Evolutionary conservation across 2,797 vertebrate species (phyloP).

Genomic region (Hippocampus kuda): DNA sequence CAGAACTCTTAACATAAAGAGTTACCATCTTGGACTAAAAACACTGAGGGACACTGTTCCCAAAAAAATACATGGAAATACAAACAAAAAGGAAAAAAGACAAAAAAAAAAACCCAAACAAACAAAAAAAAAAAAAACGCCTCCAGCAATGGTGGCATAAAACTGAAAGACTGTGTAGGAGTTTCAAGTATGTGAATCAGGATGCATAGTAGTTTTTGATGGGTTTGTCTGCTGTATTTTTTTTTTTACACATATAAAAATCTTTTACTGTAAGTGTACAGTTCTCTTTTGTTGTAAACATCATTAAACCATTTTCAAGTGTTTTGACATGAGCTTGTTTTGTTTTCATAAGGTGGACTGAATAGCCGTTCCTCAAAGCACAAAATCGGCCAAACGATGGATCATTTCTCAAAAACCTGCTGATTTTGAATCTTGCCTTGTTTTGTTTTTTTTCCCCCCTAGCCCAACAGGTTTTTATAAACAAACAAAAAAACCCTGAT

Average conservation of each 20-base stretch:
- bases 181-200: slow-evolving; percentile 89
- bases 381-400: no score
- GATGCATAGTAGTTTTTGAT: slow-evolving; percentile 94
- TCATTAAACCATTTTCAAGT: slow-evolving; percentile 99
- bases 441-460: no score
- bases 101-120: slow-evolving; percentile 45
- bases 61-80: slow-evolving; percentile 20
- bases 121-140: slow-evolving; percentile 52
- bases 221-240: slow-evolving; percentile 99
- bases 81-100: slow-evolving; percentile 42
- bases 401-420: no score
- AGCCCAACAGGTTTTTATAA: no score
- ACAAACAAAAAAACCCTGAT: no score
- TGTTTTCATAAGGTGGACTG: slow-evolving; percentile 18
- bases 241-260: slow-evolving; percentile 89
- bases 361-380: no score
- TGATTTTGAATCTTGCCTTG: no score
- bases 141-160: slow-evolving; percentile 68
- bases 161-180: slow-evolving; percentile 86
- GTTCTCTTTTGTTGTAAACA: slow-evolving; percentile 99
- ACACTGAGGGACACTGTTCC: slow-evolving; percentile 72
- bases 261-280: slow-evolving; percentile 99
- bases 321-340: slow-evolving; percentile 74
- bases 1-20: slow-evolving; percentile 53
- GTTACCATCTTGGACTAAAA: slow-evolving; percentile 49